phyloP scores from a whole-genome alignment of 1,140 invertebrate genomes.

The Aphelenchoides fujianensis region DNA sequence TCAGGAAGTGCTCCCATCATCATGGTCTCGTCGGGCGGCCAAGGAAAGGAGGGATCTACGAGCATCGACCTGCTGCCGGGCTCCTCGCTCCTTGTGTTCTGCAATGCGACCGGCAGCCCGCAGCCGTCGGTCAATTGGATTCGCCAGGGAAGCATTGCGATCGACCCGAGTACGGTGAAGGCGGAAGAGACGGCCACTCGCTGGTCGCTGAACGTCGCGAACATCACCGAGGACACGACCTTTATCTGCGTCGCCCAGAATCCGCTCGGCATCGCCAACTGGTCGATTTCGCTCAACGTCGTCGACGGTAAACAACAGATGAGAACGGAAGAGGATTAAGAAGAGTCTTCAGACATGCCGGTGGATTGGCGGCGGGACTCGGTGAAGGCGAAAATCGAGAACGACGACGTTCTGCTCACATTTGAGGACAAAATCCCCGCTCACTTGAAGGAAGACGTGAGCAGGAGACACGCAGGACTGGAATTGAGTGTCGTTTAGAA shows the following conservation, averaged over 20 bases:
- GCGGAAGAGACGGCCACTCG: conserved; percentile 37
- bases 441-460: conserved; percentile 50
- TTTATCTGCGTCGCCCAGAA: conserved; percentile 60
- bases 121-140: conserved; percentile 60
- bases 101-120: conserved; percentile 56
- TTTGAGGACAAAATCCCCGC: conserved; percentile 57
- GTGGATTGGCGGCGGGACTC: conserved; percentile 49
- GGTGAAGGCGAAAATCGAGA: conserved; percentile 51
- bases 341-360: conserved; percentile 43
- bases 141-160: conserved; percentile 54
- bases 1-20: conserved; percentile 58
- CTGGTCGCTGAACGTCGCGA: conserved; percentile 56
- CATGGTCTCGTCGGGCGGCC: conserved; percentile 56
- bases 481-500: conserved; percentile 41
- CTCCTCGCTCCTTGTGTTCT: conserved; percentile 58
- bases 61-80: conserved; percentile 56
- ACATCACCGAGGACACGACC: conserved; percentile 59
- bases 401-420: conserved; percentile 46
- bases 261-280: conserved; percentile 59
- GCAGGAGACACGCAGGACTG: conserved; percentile 20
- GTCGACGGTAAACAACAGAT: conserved; percentile 40
- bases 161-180: conserved; percentile 58
- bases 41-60: conserved; percentile 54
- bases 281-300: conserved; percentile 59
- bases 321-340: not conserved